Base-by-base conservation (phyloP, 30 jellyfish, hydroid and myxozoan species). In the Cassiopea xamachana region DNA sequence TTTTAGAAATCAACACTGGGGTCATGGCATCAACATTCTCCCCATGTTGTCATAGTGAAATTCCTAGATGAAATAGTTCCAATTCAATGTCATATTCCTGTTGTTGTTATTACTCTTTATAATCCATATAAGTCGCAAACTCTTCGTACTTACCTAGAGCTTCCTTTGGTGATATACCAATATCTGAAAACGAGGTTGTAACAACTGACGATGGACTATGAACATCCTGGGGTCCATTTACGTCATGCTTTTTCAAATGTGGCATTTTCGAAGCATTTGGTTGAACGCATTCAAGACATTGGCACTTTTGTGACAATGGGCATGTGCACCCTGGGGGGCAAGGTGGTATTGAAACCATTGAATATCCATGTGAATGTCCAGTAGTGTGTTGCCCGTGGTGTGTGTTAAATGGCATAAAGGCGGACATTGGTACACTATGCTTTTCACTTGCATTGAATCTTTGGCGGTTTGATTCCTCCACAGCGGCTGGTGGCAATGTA, bases 271-370 rank as follows among this genome's bases (percentile, higher is more conserved):
- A 69, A 7, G 93, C 86, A 15, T 87, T 60, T 1, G 84, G 87
- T 0, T 92, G 85, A 1, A 79, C 45, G 74, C 99, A 96, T 89
- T 96, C 99, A 2, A 97, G 88, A 64, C 99, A 96, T 14, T 92
- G 91, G 75, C 99, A 96, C 74, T 96, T 96, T 75, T 92, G 95
- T 47, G 97, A 80, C 91, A 89, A 48, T 72, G 88, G 99, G 73
- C 99, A 96, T 9, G 97, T 96, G 77, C 99, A 96, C 12, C 99
- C 99, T 2, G 99, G 99, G 6, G 99, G 99, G 79, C 99, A 96
- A 2, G 98, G 92, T 55, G 94, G 96, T 13, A 82, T 89, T 1
- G 98, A 81, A 6, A 84, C 93, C 93, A 92, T 92, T 3, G 94
- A 60, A 74, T 85, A 92, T 44, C 93, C 94, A 86, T 92, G 98